Evolutionary conservation across 2,888 invertebrate species (phyloP).

Genomic region (Gisinianus flammeolus): DNA sequence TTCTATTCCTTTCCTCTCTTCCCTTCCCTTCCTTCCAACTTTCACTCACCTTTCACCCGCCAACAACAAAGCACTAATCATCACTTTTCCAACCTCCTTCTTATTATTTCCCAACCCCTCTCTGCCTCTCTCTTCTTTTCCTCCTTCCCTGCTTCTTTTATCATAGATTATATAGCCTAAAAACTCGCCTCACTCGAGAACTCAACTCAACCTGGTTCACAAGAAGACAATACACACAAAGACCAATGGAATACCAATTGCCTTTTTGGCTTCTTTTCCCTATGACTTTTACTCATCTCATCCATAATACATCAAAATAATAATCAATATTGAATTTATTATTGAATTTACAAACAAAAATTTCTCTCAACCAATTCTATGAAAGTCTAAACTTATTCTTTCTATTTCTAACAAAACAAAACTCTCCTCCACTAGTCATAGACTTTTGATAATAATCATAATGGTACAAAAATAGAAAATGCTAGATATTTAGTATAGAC

Average conservation of each 20-base stretch:
- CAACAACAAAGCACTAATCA: slow-evolving; percentile 30
- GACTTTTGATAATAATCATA: too few species aligned
- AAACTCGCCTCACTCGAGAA: background rate
- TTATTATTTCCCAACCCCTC: slow-evolving; percentile 9
- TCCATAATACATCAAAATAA: slow-evolving; percentile 26
- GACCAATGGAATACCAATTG: slow-evolving; percentile 21
- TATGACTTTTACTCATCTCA: slow-evolving; percentile 20
- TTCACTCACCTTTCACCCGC: slow-evolving; percentile 17
- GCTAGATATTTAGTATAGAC: too few species aligned
- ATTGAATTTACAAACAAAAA: slow-evolving; percentile 3
- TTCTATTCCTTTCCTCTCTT: background rate
- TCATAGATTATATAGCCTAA: background rate
- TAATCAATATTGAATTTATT: slow-evolving; percentile 32
- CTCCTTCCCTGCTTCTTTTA: background rate
- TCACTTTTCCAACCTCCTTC: slow-evolving; percentile 22
- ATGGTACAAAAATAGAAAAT: too few species aligned
- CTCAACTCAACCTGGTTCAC: slow-evolving; percentile 13
- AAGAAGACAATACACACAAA: slow-evolving; percentile 14
- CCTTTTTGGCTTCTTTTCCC: background rate
- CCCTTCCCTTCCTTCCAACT: background rate
- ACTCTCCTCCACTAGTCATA: too few species aligned
- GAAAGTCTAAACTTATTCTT: background rate
- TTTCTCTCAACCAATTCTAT: slow-evolving; percentile 7
- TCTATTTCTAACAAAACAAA: background rate
- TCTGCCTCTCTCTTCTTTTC: background rate